Percentiles rank a stretch among this genome's conserved stretches.
phyloP scores from a whole-genome alignment of 2,797 vertebrate species.

The Odontamblyopus rebecca region DNA sequence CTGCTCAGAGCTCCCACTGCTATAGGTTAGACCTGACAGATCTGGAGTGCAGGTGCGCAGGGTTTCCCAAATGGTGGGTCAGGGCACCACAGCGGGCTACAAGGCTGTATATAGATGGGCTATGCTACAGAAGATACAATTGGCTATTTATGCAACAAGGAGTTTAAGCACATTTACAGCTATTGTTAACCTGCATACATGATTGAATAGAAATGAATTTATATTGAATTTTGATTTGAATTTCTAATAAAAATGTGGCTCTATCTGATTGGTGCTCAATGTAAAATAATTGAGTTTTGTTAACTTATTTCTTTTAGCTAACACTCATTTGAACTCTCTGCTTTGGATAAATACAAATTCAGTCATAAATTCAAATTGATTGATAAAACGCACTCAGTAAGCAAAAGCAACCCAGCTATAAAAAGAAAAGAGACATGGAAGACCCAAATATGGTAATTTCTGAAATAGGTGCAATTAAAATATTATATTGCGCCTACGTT shows the following conservation, averaged over 20 bases:
- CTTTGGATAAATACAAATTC: slow-evolving; percentile 2
- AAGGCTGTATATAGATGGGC: background rate
- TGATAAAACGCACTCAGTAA: background rate
- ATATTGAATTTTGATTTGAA: too few relatives aligned
- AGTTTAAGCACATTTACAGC: background rate
- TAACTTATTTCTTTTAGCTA: background rate
- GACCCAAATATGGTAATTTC: background rate
- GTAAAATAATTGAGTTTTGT: background rate
- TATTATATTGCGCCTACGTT: background rate
- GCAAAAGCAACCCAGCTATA: background rate
- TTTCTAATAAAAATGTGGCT: too few relatives aligned
- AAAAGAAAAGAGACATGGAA: background rate
- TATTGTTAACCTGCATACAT: background rate
- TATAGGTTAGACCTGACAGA: slow-evolving; percentile 13
- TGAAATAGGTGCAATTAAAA: background rate
- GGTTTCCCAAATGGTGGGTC: slow-evolving; percentile 8
- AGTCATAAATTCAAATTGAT: slow-evolving; percentile 2
- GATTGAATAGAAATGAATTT: background rate
- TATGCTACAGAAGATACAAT: background rate
- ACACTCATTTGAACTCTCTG: background rate
- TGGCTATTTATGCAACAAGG: background rate
- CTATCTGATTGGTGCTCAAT: background rate
- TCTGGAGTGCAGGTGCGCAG: slow-evolving; percentile 6
- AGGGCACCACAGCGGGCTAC: slow-evolving; percentile 1
- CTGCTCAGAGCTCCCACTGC: slow-evolving; percentile 6